Base-by-base conservation (phyloP, 2,113 vertebrate species). In the Maccullochella peelii region DNA sequence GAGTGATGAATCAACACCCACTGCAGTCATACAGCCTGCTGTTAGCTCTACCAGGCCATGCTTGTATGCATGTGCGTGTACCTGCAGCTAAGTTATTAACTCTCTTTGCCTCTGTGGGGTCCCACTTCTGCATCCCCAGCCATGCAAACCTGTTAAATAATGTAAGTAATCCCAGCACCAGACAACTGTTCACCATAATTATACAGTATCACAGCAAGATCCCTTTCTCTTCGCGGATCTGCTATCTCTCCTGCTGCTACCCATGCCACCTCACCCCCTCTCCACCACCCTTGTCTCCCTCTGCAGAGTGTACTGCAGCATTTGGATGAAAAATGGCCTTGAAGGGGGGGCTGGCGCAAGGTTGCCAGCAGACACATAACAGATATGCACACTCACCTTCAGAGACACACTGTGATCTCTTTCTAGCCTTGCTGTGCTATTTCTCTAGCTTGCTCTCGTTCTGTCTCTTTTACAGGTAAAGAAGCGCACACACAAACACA, bases 231-330 rank as follows among this genome's bases (percentile, higher is more conserved):
- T 78, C 10, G 5, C 21, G 25, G 21, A 42, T 23, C 63, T 23
- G 33, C 77, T 70, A 40, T 85, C 70, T 79, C n/a, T 82, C 71
- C 77, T 40, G 49, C 66, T 80, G 70, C 62, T 81, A 57, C 77
- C 65, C 75, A 77, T 82, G 61, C 16, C 78, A 69, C 70, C 40
- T 11, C 68, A 9, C 27, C 36, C 36, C 40, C 55, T 18, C n/a
- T 23, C 58, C 61, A 50, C 55, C 63, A 55, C 36, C 36, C 59
- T 49, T 74, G 73, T 84, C 73, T 92, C 79, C 79, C 83, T 83
- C 82, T 92, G 91, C 93, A 94, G 94, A 75, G 78, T 91, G 78
- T 86, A 82, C 92, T 89, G 93, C 93, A 94, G 91, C 85, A 91
- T 74, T 78, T 57, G 80, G 88, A 92, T 88, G 92, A 94, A 88